Evolutionary conservation across 2,888 invertebrate species (phyloP), one percentile per base, ranked within the genome.

Genomic region (Fabriciana adippe): DNA sequence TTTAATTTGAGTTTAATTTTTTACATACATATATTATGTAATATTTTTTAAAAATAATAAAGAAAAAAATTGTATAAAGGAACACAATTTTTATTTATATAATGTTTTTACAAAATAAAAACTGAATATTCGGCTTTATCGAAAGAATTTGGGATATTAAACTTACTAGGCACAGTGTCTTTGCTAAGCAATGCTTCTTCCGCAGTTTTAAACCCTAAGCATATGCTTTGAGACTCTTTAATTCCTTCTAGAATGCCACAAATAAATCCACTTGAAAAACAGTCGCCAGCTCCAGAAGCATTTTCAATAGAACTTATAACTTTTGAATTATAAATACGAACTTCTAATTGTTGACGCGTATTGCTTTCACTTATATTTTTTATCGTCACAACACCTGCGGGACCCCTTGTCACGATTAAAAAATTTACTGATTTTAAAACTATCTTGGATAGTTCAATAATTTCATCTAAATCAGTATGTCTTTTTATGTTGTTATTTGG

Each of bases 231-330:
- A 57, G 93, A 87, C 81, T 96, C 94, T 6, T 85, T 75, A 51
- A 89, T 84, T 0, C 93, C 93, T 47, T 82, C 83, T 31, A 96
- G 81, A 79, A 95, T 87, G 0, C 94, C 95, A 26, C 94, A 86
- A 66, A 96, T 94, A 76, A 96, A 94, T 1, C 96, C 96, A 79
- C 95, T 94, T 3, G 94, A 93, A 77, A 95, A 95, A 81, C 96
- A 96, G 79, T 97, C 97, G 1, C 97, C 97, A 21, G 97, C 96
- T 5, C 97, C 97, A n/a, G 96, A 96, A 0, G 96, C 96, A 88
- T 95, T 97, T 62, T 94, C 92, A 15, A 96, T 84, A 62, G 89
- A 77, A 67, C 82, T 67, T 51, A 93, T 69, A 68, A 79, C 75
- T 73, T 85, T 71, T 4, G 85, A 86, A 62, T 88, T 85, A 80